Evolutionary conservation across 2,888 invertebrate genomes (phyloP).

Genomic region (Amphipoea oculea): DNA sequence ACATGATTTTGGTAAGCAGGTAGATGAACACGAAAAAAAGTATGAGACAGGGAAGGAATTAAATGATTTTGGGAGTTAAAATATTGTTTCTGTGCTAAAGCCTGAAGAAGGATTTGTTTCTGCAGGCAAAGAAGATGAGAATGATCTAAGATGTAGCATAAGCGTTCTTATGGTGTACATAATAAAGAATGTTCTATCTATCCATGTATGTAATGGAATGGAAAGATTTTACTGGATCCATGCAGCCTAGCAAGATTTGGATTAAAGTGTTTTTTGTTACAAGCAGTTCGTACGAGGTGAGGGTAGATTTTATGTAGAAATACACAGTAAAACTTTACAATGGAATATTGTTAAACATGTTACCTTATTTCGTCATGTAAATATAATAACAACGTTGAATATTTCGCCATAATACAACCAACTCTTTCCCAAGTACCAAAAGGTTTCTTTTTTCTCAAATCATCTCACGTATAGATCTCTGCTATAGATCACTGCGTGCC

Average conservation of each 20-base stretch:
- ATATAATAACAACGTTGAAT: neutral
- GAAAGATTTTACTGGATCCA: neutral
- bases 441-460: conserved; percentile 27
- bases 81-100: neutral
- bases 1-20: neutral
- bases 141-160: no score
- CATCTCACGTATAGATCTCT: conserved; percentile 65
- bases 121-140: neutral
- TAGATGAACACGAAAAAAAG: no score
- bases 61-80: neutral
- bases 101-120: neutral
- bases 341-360: neutral
- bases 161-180: no score
- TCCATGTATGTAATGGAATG: no score
- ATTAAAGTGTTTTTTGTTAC: no score
- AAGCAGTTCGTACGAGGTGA: no score
- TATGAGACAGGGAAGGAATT: neutral
- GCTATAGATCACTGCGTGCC: conserved; percentile 64
- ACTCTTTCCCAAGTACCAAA: conserved; percentile 19
- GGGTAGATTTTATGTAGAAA: neutral
- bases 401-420: neutral
- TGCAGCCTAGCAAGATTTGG: neutral
- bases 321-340: neutral
- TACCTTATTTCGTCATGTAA: neutral
- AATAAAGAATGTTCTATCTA: no score